These are phyloP conservation scores for Zaprionus ghesquierei DNA, from an alignment of 1,140 invertebrate genomes.

Conservation along the genomic window DNA sequence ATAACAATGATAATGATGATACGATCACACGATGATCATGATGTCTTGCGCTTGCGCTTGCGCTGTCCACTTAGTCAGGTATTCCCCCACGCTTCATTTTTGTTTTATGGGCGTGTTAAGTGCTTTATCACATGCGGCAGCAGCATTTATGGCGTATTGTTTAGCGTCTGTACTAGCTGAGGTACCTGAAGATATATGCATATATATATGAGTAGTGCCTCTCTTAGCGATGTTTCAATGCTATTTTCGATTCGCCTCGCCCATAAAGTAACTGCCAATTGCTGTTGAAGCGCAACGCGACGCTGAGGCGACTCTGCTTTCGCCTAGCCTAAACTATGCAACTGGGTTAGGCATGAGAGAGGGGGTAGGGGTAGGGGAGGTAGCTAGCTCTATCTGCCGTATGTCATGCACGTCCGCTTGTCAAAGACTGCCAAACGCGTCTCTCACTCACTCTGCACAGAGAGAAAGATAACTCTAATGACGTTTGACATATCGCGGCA, in stretches of 20 bases:
- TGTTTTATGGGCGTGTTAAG: slow-evolving; percentile 37
- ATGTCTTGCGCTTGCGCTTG: not conserved
- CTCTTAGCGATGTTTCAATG: slow-evolving; percentile 22
- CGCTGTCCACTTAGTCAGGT: slow-evolving; percentile 9
- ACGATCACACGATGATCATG: not conserved
- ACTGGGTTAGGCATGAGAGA: slow-evolving; percentile 26
- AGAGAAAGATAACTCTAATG: slow-evolving; percentile 63
- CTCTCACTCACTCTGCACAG: slow-evolving; percentile 8
- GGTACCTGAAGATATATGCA: not conserved
- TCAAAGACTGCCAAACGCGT: slow-evolving; percentile 1
- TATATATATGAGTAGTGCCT: not conserved
- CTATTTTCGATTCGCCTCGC: slow-evolving; percentile 18
- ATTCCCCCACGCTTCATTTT: slow-evolving; percentile 15
- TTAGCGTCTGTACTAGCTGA: slow-evolving; percentile 1
- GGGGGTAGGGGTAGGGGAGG: not conserved
- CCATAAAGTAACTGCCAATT: slow-evolving; percentile 17
- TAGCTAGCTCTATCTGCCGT: slow-evolving; percentile 4
- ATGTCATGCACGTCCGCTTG: slow-evolving; percentile 32
- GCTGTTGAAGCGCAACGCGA: slow-evolving; percentile 25
- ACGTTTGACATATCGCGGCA: slow-evolving; percentile 67
- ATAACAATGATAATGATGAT: not conserved
- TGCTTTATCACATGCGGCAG: slow-evolving; percentile 36
- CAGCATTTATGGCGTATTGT: slow-evolving; percentile 41
- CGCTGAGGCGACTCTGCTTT: too few species aligned
- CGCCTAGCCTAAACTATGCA: slow-evolving; percentile 35